Evolutionary conservation across 1,140 invertebrate species (phyloP), one percentile per base, ranked within the genome.

Genomic region (Pogonomyrmex barbatus): DNA sequence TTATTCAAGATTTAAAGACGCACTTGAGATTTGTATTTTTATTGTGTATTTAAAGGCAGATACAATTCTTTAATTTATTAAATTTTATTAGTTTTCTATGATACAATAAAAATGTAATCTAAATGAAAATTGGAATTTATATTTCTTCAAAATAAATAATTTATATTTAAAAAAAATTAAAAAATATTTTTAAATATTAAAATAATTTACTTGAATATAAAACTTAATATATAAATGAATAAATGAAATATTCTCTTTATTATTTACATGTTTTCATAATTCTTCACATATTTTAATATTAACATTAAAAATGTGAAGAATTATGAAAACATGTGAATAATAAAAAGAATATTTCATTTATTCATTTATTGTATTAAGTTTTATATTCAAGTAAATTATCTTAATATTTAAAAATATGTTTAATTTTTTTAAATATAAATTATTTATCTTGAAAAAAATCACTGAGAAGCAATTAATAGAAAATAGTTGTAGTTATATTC

Each of bases 1-100:
- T 58, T 70, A 81, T 39, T 45, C 67, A 54, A 39, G 60, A 68
- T 42, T 68, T 36, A 47, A 39, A 2, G 9, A 56, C 33, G 14
- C 9, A 5, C n/a, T 42, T 8, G 14, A 70, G 9, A 17, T 67
- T 6, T 4, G 10, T 54, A 39, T 68, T 68, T 68, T 54, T 9
- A 79, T 54, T 36, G 12, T n/a, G 14, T 8, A 36, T 50, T 71
- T 52, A 70, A 36, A 17, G 12, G 14, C 39, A 24, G 30, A 45
- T 52, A 30, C 9, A 30, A 33, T 45, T 54, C 9, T 56, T 54
- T 36, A 4, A 45, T 3, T 45, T 42, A 45, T 56, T 42, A 17
- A 70, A 70, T 12, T 70, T n/a, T 67, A 45, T 9, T 62, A n/a
- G 62, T 54, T 56, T 1, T 56, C 30, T 12, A 36, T 9, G 14